Conservation (phyloP, 2,113 vertebrate species). For the Suricata suricatta region DNA sequence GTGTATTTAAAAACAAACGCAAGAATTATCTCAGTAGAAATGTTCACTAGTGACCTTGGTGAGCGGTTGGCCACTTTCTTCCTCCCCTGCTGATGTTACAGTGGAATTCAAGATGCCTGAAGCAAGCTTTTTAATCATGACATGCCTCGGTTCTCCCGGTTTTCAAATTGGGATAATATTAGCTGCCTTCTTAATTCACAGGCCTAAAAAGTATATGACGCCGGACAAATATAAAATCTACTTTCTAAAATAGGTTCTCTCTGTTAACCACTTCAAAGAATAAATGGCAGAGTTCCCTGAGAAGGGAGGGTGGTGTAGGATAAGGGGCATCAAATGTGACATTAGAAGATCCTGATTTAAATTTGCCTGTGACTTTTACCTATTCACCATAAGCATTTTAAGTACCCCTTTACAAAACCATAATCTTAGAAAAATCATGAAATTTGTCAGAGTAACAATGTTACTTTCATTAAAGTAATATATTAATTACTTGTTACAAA, state of each 20-base stretch:
- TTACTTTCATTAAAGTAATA: not conserved
- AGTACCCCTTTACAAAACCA: not conserved
- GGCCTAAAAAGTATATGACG: not conserved
- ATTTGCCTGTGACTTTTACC: not conserved
- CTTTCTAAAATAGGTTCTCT: not conserved
- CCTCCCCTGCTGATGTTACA: no score
- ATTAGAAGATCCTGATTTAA: not conserved
- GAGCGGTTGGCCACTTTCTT: not conserved
- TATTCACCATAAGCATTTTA: not conserved
- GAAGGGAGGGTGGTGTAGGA: not conserved
- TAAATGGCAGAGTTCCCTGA: not conserved
- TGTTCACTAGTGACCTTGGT: not conserved
- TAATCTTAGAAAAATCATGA: not conserved
- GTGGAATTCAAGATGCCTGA: not conserved
- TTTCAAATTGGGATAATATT: not conserved
- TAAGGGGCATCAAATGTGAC: not conserved
- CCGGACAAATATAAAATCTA: not conserved
- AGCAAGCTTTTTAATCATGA: not conserved
- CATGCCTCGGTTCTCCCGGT: not conserved
- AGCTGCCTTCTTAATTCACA: not conserved
- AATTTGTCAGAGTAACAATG: not conserved
- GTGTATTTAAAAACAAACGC: not conserved
- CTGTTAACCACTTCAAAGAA: not conserved
- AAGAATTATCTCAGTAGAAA: not conserved
- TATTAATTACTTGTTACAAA: not conserved